A percentile compares a stretch with the other conserved stretches of the same genome.
Conservation (phyloP, 2,113 vertebrate genomes). For the Pithys albifrons region DNA sequence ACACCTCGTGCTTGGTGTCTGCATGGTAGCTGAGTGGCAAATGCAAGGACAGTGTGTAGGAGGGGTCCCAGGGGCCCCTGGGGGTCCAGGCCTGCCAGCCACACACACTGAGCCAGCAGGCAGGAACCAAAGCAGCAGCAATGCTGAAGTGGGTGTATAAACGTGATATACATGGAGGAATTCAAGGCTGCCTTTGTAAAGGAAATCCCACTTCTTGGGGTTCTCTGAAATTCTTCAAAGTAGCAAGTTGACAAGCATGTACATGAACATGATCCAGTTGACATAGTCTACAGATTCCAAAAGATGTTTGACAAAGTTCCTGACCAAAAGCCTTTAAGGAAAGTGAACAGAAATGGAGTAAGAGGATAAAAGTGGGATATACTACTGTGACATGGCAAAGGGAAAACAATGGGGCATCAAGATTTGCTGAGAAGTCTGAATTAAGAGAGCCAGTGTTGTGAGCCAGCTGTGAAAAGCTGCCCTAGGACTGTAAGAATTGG, state of each 20-base stretch:
- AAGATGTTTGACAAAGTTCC: background rate
- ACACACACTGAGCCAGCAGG: background rate
- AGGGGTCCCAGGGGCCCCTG: background rate
- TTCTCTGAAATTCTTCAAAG: background rate
- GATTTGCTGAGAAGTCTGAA: background rate
- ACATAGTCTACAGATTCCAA: background rate
- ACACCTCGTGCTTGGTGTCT: background rate
- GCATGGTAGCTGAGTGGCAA: no score
- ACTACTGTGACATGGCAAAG: background rate
- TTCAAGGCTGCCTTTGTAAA: background rate
- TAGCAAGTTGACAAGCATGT: background rate
- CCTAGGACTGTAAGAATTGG: background rate
- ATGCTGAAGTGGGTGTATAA: background rate
- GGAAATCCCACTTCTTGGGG: background rate
- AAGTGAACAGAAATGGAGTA: conserved; percentile 5
- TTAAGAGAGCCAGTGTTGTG: background rate
- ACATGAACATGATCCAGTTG: background rate
- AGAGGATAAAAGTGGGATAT: conserved; percentile 34
- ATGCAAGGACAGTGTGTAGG: background rate
- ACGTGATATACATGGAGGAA: background rate
- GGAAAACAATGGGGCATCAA: background rate
- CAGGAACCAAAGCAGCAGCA: background rate
- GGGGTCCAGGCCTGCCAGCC: background rate
- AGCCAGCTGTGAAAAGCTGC: background rate
- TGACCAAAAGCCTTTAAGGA: conserved; percentile 21